Base-by-base conservation (phyloP, 1,140 invertebrate genomes). In the Penaeus vannamei region DNA sequence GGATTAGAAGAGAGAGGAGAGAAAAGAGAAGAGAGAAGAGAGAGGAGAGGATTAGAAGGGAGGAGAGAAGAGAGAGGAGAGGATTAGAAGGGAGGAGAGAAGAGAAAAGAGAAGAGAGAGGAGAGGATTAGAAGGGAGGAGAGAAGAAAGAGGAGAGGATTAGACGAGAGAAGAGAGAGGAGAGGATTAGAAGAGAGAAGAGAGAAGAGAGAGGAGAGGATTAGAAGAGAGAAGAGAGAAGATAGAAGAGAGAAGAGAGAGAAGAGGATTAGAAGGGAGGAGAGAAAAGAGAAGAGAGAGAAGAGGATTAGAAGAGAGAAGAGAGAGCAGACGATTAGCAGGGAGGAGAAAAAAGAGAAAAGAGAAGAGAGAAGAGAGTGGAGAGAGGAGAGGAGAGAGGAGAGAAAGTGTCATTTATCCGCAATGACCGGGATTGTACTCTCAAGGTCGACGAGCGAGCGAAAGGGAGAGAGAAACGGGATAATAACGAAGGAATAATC, bases 351-450 rank as follows among this genome's bases (percentile, higher is more conserved):
- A 79, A 23, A 79, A 23, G 22, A 8, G 19, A 19, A 42, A 19
- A 42, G 36, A 79, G 36, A 42, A 26, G 23, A 19, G 19, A 19
- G 8, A 23, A 79, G 76, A 36, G 32, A 36, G 36, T 5, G 36
- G 23, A 26, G 22, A 23, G 20, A 19, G 22, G 42, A 36, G 17
- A 10, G 5, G 19, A 19, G 19, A 22, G 22, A 36, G 29, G 17
- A 5, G 77, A 80, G 77, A 80, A 29, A 80, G 19, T 53, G 29
- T 80, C 36, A 80, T 80, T 80, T 32, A 46, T 80, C 42, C 1
- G 46, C 46, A 53, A 14, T 12, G 46, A 53, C 46, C 0, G 14
- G 3, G 46, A 53, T 53, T 14, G 46, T 53, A 53, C 46, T 53
- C 46, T 53, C 46, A 53, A 53, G 46, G 46, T 53, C 46, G 46